Evolutionary conservation across 1,140 invertebrate species (phyloP).

Genomic region (Cyclina sinensis): DNA sequence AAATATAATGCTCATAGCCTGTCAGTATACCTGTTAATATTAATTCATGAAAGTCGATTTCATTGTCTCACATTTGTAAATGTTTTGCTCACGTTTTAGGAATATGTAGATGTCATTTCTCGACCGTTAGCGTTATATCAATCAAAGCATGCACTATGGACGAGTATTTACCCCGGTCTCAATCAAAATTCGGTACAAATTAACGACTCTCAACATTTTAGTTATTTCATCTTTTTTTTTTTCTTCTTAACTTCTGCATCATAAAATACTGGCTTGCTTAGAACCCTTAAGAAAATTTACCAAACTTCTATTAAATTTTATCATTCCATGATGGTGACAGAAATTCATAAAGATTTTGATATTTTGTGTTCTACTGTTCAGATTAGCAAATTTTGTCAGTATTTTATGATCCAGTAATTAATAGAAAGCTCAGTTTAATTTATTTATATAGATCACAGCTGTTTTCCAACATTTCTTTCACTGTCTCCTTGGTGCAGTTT

Average conservation of each 20-base stretch:
- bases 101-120: slow-evolving; percentile 86
- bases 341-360: too few relatives aligned
- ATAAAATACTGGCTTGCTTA: slow-evolving; percentile 33
- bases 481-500: background rate
- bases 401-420: slow-evolving; percentile 20
- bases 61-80: too few relatives aligned
- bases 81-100: slow-evolving; percentile 78
- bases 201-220: background rate
- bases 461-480: background rate
- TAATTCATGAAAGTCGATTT: too few relatives aligned
- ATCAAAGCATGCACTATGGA: slow-evolving; percentile 82
- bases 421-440: slow-evolving; percentile 9
- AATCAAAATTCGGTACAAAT: slow-evolving; percentile 53
- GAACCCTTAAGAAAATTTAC: too few relatives aligned
- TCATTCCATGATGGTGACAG: too few relatives aligned
- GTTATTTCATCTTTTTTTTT: background rate
- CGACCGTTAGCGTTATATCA: slow-evolving; percentile 85
- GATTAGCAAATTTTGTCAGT: background rate
- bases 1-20: too few relatives aligned
- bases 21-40: too few relatives aligned
- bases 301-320: too few relatives aligned
- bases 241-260: background rate
- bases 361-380: too few relatives aligned
- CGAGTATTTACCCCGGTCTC: slow-evolving; percentile 83
- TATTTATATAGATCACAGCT: slow-evolving; percentile 13